Base-by-base conservation (phyloP, 2,113 vertebrate genomes). In the Neodontobutis hainanensis region DNA sequence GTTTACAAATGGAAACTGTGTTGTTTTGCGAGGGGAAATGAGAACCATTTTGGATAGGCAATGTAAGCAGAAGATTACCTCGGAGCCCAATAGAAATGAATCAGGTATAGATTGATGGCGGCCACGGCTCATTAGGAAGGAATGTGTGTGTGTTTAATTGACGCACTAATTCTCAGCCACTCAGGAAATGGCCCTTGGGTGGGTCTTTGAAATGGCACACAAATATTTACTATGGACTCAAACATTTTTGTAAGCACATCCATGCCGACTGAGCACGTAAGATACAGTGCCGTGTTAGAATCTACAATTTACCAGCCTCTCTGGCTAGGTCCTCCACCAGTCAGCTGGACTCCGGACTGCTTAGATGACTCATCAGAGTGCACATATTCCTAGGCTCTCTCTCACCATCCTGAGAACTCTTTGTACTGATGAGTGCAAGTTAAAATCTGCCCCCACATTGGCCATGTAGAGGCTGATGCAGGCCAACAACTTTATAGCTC, bases 161-260 rank as follows among this genome's bases (percentile, higher is more conserved):
- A 78, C 81, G 80, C 82, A 58, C 82, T 87, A 81, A 87, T 88
- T 87, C 61, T 74, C 70, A 82, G 77, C 80, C 79, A 74, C 83
- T 87, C 88, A 90, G 90, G 90, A 91, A 90, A 90, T 83, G 77
- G 80, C 84, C 85, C 82, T 81, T 88, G 90, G 90, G 87, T 85
- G 88, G 87, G 87, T 90, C 87, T 77, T 85, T 72, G 56, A 83
- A 87, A 81, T 82, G 80, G 82, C 76, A 84, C 80, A 73, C 89
- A 91, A 90, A 90, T 91, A 91, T 91, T 90, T 91, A 87, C 82
- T 77, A 71, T 85, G 70, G 73, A 87, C 65, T 58, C 75, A 90
- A 89, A 88, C 84, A 85, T 75, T 80, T 77, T 70, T 65, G 59
- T 47, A 51, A 78, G 81, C 72, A 67, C 46, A 58, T 82, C 75